phyloP scores from a whole-genome alignment of 1,140 invertebrate species.

The Aphelenchoides avenae region DNA sequence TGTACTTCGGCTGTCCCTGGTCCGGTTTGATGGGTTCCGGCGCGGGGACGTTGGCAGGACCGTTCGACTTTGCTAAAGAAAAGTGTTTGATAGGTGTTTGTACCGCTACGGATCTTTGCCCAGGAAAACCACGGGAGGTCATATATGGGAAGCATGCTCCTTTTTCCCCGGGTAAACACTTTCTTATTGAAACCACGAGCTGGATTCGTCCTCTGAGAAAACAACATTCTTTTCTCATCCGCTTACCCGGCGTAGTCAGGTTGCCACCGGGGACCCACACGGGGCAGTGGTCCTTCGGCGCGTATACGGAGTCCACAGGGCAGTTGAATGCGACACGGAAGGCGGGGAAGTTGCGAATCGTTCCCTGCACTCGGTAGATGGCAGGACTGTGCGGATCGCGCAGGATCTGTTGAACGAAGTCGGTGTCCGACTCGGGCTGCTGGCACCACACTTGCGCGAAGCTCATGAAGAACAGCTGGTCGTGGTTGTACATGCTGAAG shows the following conservation, averaged over 20 bases:
- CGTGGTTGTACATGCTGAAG: conserved; percentile 25
- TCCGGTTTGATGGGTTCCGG: conserved; percentile 12
- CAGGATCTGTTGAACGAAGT: neutral
- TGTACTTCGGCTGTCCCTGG: conserved; percentile 7
- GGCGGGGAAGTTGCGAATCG: conserved; percentile 50
- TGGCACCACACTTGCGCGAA: conserved; percentile 21
- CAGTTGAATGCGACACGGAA: conserved; percentile 54
- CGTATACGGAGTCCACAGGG: conserved; percentile 24
- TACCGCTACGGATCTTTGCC: no score
- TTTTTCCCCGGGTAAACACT: no score
- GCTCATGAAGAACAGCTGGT: conserved; percentile 46
- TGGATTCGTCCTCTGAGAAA: no score
- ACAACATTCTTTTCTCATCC: no score
- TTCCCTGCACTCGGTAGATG: conserved; percentile 22
- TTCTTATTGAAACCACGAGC: no score
- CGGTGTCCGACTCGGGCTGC: neutral
- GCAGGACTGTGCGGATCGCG: conserved; percentile 4
- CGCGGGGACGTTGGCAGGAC: no score
- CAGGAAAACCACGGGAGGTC: no score
- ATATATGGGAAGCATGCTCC: no score
- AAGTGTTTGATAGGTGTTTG: no score
- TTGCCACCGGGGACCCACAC: no score
- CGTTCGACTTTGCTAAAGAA: no score
- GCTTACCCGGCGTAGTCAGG: no score
- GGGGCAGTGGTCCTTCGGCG: conserved; percentile 47